phyloP scores from a whole-genome alignment of 1,140 invertebrate genomes.

The Leucophenga varia region DNA sequence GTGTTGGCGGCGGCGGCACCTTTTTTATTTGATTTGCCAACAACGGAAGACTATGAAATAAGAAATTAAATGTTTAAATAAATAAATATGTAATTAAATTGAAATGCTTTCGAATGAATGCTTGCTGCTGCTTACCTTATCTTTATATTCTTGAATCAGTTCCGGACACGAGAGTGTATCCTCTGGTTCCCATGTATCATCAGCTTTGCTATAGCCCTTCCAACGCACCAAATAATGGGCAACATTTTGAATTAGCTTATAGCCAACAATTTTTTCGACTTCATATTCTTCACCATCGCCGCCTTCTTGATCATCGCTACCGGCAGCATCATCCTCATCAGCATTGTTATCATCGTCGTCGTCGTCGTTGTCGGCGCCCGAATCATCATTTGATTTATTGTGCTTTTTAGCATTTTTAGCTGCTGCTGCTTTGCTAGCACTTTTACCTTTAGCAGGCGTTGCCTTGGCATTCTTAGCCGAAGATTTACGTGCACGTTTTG shows the following conservation, averaged over 20 bases:
- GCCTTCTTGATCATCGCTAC: slow-evolving; percentile 7
- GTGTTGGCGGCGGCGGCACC: not conserved
- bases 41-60: not conserved
- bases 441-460: slow-evolving; percentile 14
- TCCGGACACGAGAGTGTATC: slow-evolving; percentile 70
- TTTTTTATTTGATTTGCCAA: not conserved
- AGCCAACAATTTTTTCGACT: slow-evolving; percentile 69
- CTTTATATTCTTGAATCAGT: slow-evolving; percentile 67
- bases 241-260: slow-evolving; percentile 68
- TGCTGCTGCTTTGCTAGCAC: slow-evolving; percentile 3
- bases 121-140: slow-evolving; percentile 38
- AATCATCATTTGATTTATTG: not conserved
- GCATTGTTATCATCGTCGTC: not conserved
- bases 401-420: slow-evolving; percentile 22
- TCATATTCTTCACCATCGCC: slow-evolving; percentile 6
- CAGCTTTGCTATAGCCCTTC: slow-evolving; percentile 74
- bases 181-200: slow-evolving; percentile 81
- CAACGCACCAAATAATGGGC: slow-evolving; percentile 76
- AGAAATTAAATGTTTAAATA: not conserved
- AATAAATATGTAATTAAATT: no score
- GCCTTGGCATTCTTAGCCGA: slow-evolving; percentile 6
- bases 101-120: no score
- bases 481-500: slow-evolving; percentile 16
- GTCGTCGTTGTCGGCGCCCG: not conserved
- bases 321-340: not conserved